These are phyloP conservation scores for Heliconius ethilla DNA, from an alignment of 2,888 invertebrate genomes.

Conservation along the genomic window DNA sequence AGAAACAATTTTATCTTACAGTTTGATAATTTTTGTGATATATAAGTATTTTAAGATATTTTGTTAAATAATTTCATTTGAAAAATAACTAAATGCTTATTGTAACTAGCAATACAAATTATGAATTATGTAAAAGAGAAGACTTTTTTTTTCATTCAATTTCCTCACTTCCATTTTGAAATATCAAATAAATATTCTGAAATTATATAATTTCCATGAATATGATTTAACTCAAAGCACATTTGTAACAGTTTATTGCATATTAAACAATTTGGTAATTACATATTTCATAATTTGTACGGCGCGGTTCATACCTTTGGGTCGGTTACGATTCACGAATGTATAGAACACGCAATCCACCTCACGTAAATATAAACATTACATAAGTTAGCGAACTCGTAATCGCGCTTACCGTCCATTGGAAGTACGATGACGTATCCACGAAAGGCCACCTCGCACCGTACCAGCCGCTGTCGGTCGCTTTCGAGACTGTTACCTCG, in stretches of 20 bases:
- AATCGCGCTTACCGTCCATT: conserved; percentile 83
- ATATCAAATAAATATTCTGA: background rate
- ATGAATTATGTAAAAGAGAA: background rate
- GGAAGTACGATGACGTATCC: conserved; percentile 84
- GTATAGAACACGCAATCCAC: conserved; percentile 46
- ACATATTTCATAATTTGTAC: conserved; percentile 43
- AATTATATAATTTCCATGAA: background rate
- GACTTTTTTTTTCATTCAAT: background rate
- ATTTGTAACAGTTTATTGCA: conserved; percentile 11
- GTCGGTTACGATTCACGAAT: conserved; percentile 40
- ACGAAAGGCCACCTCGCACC: conserved; percentile 85
- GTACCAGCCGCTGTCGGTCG: conserved; percentile 80
- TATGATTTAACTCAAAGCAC: background rate
- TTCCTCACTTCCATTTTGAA: background rate
- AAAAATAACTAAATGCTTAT: background rate
- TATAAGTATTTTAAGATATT: too few relatives aligned
- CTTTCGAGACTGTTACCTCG: conserved; percentile 73
- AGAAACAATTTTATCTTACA: too few relatives aligned
- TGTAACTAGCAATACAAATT: too few relatives aligned
- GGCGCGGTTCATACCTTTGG: conserved; percentile 38
- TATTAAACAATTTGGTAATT: conserved; percentile 33
- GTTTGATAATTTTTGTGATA: too few relatives aligned
- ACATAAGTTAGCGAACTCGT: conserved; percentile 44
- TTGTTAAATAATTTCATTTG: background rate
- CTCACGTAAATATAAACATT: conserved; percentile 51